These are phyloP conservation scores for Zaprionus ornatus DNA, from an alignment of 1,140 invertebrate species.

Conservation along the genomic window DNA sequence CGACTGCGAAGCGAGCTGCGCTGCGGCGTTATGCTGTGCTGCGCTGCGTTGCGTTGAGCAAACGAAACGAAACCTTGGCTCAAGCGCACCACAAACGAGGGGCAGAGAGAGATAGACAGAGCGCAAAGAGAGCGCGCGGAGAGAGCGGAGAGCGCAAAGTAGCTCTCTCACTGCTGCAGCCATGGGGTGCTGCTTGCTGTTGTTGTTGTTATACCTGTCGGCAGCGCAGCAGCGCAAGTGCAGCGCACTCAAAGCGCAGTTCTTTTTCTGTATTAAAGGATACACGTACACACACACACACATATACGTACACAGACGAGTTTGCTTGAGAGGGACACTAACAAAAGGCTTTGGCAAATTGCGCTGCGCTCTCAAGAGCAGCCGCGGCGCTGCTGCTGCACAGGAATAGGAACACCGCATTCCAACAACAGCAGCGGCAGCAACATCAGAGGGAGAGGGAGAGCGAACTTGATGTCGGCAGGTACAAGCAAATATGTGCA, in stretches of 20 bases:
- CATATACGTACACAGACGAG: neutral
- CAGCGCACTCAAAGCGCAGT: conserved; percentile 61
- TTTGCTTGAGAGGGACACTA: conserved; percentile 35
- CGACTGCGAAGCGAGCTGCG: conserved; percentile 35
- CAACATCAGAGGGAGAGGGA: conserved; percentile 17
- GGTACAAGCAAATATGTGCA: conserved; percentile 22
- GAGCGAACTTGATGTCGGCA: conserved; percentile 28
- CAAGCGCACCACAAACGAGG: conserved; percentile 30
- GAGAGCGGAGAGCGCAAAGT: conserved; percentile 28
- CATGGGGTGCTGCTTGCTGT: neutral
- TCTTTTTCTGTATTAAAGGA: conserved; percentile 38
- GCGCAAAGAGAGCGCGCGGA: conserved; percentile 3
- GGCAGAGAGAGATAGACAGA: conserved; percentile 13
- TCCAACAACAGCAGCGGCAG: conserved; percentile 19
- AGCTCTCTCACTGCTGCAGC: neutral
- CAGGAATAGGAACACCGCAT: conserved; percentile 31
- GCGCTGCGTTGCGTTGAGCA: conserved; percentile 37
- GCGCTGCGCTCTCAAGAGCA: conserved; percentile 52
- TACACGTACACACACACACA: conserved; percentile 17
- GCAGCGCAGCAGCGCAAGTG: conserved; percentile 68
- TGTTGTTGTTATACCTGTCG: conserved; percentile 58
- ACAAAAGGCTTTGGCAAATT: conserved; percentile 68
- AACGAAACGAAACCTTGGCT: conserved; percentile 49
- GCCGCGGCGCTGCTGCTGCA: neutral
- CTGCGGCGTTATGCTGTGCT: conserved; percentile 1